Conservation (phyloP, 2,888 invertebrate species). For the Meteorus cinctellus region DNA sequence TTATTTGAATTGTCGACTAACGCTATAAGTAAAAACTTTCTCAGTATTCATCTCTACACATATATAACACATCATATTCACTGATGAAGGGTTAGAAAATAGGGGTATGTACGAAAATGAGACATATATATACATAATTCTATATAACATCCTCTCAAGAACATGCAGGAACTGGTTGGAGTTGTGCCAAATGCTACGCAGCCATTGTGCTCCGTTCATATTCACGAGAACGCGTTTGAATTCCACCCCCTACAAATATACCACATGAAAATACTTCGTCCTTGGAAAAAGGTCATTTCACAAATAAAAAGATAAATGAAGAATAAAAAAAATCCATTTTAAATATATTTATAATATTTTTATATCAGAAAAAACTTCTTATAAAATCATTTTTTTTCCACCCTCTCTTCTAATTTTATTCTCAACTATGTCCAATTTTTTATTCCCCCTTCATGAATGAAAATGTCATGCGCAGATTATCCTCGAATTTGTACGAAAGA, state of each 20-base stretch:
- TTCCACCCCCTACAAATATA: not conserved
- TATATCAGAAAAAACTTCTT: not conserved
- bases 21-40: conserved; percentile 51
- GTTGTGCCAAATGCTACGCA: conserved; percentile 48
- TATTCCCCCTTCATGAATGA: too few species aligned
- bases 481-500: too few species aligned
- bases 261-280: not conserved
- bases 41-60: not conserved
- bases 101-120: conserved; percentile 14
- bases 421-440: too few species aligned
- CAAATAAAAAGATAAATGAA: not conserved
- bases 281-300: not conserved
- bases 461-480: too few species aligned
- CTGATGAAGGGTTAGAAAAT: not conserved
- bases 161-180: conserved; percentile 43
- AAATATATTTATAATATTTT: too few species aligned
- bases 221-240: not conserved
- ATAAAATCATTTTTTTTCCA: too few species aligned
- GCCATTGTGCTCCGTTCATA: conserved; percentile 48
- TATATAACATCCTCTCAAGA: conserved; percentile 17
- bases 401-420: too few species aligned
- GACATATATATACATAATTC: conserved; percentile 22
- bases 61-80: not conserved
- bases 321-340: too few species aligned
- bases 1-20: conserved; percentile 50